Evolutionary conservation across 2,113 vertebrate species (phyloP), one percentile per base, ranked within the genome.

Genomic region (Oreochromis niloticus): DNA sequence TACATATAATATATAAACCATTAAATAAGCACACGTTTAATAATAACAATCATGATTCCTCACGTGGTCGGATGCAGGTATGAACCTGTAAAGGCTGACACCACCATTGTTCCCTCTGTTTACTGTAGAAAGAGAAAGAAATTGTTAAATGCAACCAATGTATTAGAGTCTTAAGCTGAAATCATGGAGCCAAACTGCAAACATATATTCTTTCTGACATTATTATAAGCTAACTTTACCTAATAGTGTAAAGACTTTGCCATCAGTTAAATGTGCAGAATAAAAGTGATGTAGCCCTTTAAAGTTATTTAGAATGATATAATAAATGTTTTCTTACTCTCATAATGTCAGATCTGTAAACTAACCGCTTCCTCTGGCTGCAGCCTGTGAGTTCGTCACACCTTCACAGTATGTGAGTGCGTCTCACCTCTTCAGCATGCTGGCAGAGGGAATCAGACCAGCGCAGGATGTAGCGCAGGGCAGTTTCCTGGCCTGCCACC

Each of bases 401-500:
- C 24, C 10, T 34, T 50, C 24, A 36, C 24, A 11, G 2, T 79
- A n/a, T 54, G 48, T 19, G 30, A 6, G 32, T 16, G 36, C 10
- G 3, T 86, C 94, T 87, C 63, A 98, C 98, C 97, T 97, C 94
- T 96, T 98, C 81, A 99, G 93, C 86, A 96, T 96, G 61, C 96
- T 96, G 68, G 96, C 97, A 19, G 98, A 99, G 7, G 98, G 98
- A 85, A 99, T 97, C n/a, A 99, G 96, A 19, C 97, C 97, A 1
- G 97, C 98, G 14, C 97, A 98, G 89, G 95, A 83, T 14, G 91
- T 89, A 4, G 95, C 91, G 66, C 96, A 96, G 52, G 96, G 97
- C 85, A 97, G 94, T 93, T 97, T 98, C 84, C 97, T 97, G 56
- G 98, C 98, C 90, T 99, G 98, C 98, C 98, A 99, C 98, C 98